These are phyloP conservation scores for Elymnias hypermnestra DNA, from an alignment of 1,140 invertebrate genomes.

Conservation along the genomic window DNA sequence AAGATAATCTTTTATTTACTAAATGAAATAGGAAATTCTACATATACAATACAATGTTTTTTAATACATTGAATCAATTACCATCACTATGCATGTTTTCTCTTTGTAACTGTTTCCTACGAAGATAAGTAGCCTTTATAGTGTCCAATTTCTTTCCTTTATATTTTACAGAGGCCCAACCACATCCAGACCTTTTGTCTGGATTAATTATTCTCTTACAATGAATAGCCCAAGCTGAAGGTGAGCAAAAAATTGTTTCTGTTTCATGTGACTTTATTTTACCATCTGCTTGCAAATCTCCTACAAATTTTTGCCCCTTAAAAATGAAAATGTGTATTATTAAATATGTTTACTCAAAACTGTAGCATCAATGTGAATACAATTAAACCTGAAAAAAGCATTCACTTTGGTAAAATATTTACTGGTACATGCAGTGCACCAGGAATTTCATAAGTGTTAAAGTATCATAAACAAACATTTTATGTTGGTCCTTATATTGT, in stretches of 20 bases:
- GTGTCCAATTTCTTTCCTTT: slow-evolving; percentile 90
- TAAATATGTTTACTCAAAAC: too few species aligned
- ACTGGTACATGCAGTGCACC: too few species aligned
- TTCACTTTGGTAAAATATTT: too few species aligned
- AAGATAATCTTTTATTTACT: too few species aligned
- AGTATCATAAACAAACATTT: too few species aligned
- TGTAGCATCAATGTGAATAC: too few species aligned
- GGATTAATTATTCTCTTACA: slow-evolving; percentile 94
- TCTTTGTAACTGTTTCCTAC: slow-evolving; percentile 80
- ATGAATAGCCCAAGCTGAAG: slow-evolving; percentile 93
- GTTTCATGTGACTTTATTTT: slow-evolving; percentile 93
- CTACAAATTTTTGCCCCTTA: slow-evolving; percentile 90
- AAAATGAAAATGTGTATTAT: slow-evolving; percentile 6
- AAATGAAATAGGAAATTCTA: too few species aligned
- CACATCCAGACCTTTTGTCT: slow-evolving; percentile 93
- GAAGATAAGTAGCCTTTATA: slow-evolving; percentile 90
- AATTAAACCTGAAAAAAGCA: too few species aligned
- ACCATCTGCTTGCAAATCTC: slow-evolving; percentile 89
- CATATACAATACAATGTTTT: too few species aligned
- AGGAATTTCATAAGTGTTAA: too few species aligned
- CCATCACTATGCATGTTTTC: slow-evolving; percentile 71
- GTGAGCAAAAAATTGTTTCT: slow-evolving; percentile 91
- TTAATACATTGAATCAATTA: too few species aligned
- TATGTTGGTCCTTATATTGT: background rate
- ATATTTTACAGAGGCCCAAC: slow-evolving; percentile 91